Evolutionary conservation across 2,888 invertebrate species (phyloP).

Genomic region (Cephus runcator): DNA sequence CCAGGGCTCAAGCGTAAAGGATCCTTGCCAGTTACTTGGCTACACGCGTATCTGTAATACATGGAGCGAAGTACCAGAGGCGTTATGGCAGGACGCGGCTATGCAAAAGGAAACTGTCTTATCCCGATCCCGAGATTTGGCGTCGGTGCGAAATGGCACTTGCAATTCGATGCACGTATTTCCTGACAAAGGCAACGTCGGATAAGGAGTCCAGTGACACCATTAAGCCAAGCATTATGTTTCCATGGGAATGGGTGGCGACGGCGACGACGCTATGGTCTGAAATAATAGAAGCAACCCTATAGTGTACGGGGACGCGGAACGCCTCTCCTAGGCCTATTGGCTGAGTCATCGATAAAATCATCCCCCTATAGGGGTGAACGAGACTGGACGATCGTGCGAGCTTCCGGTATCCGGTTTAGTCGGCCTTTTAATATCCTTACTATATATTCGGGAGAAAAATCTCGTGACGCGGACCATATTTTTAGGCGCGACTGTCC

Average conservation of each 20-base stretch:
- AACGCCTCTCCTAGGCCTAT: neutral
- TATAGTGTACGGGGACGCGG: neutral
- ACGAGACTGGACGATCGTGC: neutral
- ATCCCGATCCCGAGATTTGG: neutral
- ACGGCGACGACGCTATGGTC: neutral
- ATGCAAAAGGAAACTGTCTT: neutral
- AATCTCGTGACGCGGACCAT: neutral
- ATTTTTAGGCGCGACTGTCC: neutral
- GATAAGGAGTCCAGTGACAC: neutral
- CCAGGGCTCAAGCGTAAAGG: neutral
- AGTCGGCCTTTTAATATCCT: neutral
- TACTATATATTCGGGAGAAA: neutral
- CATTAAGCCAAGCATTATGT: neutral
- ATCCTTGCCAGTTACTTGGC: neutral
- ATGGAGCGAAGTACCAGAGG: neutral
- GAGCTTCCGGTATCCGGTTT: neutral
- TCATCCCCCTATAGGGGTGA: neutral
- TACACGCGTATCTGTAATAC: neutral
- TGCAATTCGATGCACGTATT: slow-evolving; percentile 27
- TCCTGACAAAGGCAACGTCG: neutral
- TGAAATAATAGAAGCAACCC: neutral
- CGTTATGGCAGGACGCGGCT: neutral
- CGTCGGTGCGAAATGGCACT: neutral
- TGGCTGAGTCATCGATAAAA: neutral
- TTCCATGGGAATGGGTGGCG: neutral